phyloP scores from a whole-genome alignment of 2,797 vertebrate genomes.

The Gastrophryne carolinensis region DNA sequence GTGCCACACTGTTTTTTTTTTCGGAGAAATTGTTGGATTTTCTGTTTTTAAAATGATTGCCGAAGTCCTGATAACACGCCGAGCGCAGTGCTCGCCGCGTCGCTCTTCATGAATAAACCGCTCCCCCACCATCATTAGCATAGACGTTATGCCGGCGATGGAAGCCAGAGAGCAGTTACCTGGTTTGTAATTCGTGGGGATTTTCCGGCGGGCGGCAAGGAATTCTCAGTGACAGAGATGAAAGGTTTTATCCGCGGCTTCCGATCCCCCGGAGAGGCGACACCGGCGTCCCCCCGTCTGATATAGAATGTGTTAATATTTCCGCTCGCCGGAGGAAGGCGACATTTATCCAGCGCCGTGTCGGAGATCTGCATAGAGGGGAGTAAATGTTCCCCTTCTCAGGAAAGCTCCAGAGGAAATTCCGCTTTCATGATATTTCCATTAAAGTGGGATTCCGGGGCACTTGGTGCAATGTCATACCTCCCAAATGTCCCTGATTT shows the following conservation, averaged over 20 bases:
- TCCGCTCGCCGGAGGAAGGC: neutral
- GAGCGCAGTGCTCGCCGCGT: neutral
- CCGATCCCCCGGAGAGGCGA: neutral
- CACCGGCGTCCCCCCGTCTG: neutral
- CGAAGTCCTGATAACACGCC: too few relatives aligned
- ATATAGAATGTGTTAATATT: neutral
- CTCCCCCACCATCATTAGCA: conserved; percentile 19
- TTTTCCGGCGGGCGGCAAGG: neutral
- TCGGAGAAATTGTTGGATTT: too few relatives aligned
- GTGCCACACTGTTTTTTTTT: too few relatives aligned
- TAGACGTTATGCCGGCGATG: neutral
- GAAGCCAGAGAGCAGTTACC: neutral
- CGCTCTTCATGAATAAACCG: neutral
- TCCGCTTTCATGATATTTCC: too few relatives aligned
- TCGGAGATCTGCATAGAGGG: neutral
- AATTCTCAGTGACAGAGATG: conserved; percentile 13
- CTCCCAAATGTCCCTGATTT: too few relatives aligned
- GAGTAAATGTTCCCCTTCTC: neutral
- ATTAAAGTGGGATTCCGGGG: too few relatives aligned
- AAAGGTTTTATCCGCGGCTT: neutral
- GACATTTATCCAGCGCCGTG: neutral
- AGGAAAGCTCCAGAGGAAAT: neutral
- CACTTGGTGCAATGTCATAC: too few relatives aligned
- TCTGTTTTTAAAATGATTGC: too few relatives aligned
- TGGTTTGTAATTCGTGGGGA: neutral